phyloP scores from a whole-genome alignment of 2,797 vertebrate genomes.

The Odontamblyopus rebecca region DNA sequence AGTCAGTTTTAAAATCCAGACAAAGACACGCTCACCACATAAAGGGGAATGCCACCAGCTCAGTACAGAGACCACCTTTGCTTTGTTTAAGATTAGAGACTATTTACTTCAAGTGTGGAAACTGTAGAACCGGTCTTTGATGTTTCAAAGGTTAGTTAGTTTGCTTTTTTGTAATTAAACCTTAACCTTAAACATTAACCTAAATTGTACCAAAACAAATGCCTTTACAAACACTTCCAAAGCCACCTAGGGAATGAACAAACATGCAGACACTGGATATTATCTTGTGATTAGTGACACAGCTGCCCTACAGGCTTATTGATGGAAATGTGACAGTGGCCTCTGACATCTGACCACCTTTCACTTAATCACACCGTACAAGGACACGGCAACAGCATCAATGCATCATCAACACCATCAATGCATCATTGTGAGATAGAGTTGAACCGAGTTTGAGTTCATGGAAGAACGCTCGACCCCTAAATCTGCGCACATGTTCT shows the following conservation, averaged over 20 bases:
- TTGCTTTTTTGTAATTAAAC: neutral
- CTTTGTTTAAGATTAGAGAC: conserved; percentile 2
- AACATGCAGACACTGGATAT: neutral
- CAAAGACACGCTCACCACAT: neutral
- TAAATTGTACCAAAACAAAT: neutral
- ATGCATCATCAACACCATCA: too few species aligned
- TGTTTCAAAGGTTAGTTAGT: neutral
- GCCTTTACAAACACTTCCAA: neutral
- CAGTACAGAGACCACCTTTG: conserved; percentile 8
- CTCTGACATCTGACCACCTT: too few species aligned
- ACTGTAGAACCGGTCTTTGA: neutral
- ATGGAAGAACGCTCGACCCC: too few species aligned
- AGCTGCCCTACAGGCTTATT: too few species aligned
- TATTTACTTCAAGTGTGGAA: neutral
- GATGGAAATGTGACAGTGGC: too few species aligned
- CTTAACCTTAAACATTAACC: neutral
- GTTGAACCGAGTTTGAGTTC: too few species aligned
- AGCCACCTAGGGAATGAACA: neutral
- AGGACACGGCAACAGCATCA: too few species aligned
- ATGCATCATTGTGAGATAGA: too few species aligned
- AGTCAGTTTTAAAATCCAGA: neutral
- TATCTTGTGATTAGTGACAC: neutral
- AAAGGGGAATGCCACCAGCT: neutral
- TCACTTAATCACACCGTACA: too few species aligned
- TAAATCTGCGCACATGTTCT: too few species aligned